A percentile compares a stretch with the other conserved stretches of the same genome.
Evolutionary conservation across 1,140 invertebrate genomes (phyloP).

Genomic region (Zaprionus gabonicus): DNA sequence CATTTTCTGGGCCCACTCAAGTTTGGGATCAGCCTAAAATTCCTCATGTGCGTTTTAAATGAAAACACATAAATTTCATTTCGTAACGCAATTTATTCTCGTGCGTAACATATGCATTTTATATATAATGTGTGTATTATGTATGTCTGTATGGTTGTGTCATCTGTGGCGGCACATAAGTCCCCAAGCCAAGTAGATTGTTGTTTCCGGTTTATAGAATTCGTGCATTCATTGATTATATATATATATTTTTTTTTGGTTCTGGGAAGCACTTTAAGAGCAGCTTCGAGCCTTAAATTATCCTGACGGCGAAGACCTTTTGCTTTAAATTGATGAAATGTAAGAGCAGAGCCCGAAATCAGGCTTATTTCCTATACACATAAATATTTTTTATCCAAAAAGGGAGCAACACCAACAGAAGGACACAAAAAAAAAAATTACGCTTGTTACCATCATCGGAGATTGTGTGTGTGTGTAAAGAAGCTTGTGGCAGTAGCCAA

Average conservation of each 20-base stretch:
- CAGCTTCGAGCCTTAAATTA: constrained; percentile 12
- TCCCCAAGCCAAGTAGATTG: not conserved
- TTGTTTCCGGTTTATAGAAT: not conserved
- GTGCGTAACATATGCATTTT: constrained; percentile 7
- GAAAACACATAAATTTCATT: constrained; percentile 38
- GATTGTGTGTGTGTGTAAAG: not conserved
- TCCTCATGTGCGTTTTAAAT: constrained; percentile 18
- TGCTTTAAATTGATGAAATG: constrained; percentile 33
- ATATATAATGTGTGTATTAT: not conserved
- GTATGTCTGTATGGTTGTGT: not conserved
- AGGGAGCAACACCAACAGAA: constrained; percentile 1
- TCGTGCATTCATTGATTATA: not conserved
- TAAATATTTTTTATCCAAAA: constrained; percentile 14
- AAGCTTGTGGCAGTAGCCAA: not conserved
- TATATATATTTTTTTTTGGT: not conserved
- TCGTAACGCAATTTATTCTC: constrained; percentile 18
- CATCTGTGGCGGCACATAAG: not conserved
- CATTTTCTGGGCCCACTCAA: not conserved
- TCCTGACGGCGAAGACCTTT: not conserved
- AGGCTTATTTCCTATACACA: constrained; percentile 14
- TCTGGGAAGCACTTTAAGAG: not conserved
- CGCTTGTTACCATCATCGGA: constrained; percentile 25
- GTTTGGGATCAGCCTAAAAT: constrained; percentile 9
- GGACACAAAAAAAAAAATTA: not conserved
- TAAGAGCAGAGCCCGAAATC: constrained; percentile 11